Evolutionary conservation across 2,888 invertebrate species (phyloP).

Genomic region (Acanthosepion lycidas): DNA sequence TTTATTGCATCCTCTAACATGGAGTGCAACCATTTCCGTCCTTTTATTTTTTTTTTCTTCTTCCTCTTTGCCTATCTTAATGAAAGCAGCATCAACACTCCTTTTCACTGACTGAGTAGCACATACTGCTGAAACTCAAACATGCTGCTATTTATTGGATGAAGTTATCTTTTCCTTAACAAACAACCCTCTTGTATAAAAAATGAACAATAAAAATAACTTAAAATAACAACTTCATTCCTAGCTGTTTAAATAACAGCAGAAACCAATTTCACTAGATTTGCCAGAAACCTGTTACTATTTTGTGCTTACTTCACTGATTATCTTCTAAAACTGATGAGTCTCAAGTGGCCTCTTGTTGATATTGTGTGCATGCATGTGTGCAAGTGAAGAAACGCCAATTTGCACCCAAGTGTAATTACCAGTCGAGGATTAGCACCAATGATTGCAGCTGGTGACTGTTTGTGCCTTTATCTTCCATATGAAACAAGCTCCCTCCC

Average conservation of each 20-base stretch:
- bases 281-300: not conserved
- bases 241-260: not conserved
- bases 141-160: not conserved
- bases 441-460: not conserved
- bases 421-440: not conserved
- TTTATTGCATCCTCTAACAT: not conserved
- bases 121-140: not conserved
- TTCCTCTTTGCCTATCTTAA: not conserved
- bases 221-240: not conserved
- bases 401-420: too few relatives aligned
- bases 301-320: not conserved
- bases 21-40: not conserved
- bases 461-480: not conserved
- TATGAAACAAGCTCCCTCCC: not conserved
- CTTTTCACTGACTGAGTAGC: constrained; percentile 14
- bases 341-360: not conserved
- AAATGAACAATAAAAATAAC: not conserved
- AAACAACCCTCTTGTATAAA: not conserved
- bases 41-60: not conserved
- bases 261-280: too few relatives aligned
- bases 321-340: not conserved
- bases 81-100: not conserved
- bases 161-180: not conserved
- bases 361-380: not conserved
- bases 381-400: too few relatives aligned